A percentile compares a stretch with the other conserved stretches of the same genome.
Evolutionary conservation across 2,113 vertebrate genomes (phyloP).

Genomic region (Romanogobio albipinnatus): DNA sequence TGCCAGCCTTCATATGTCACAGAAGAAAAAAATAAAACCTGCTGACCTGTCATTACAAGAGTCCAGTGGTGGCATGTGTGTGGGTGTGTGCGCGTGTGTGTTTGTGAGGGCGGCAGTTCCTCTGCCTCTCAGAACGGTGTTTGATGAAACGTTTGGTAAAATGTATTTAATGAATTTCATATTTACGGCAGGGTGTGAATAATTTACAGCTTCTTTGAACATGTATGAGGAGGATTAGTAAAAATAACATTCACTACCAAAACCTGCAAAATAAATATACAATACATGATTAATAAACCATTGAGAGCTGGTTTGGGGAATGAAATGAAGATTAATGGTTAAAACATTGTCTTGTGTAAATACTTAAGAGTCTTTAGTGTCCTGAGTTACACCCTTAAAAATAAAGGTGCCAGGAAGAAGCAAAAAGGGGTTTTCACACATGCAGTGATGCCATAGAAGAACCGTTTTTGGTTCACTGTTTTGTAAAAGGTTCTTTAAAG

Average conservation of each 20-base stretch:
- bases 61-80: not conserved
- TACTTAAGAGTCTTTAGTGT: not conserved
- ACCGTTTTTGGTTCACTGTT: too few species aligned
- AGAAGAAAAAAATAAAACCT: slow-evolving; percentile 36
- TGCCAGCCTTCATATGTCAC: slow-evolving; percentile 1
- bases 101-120: not conserved
- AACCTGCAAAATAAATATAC: not conserved
- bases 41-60: slow-evolving; percentile 6
- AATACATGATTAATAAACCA: not conserved
- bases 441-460: too few species aligned
- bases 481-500: too few species aligned
- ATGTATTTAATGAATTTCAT: not conserved
- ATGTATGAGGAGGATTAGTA: slow-evolving; percentile 12
- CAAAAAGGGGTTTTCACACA: too few species aligned
- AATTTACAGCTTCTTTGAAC: not conserved
- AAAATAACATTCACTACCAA: not conserved
- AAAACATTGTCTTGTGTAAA: slow-evolving; percentile 3
- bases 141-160: not conserved
- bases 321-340: not conserved
- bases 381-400: not conserved
- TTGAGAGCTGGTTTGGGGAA: not conserved
- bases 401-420: too few species aligned
- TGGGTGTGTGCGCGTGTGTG: not conserved
- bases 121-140: not conserved
- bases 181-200: slow-evolving; percentile 18